Conservation (phyloP, 2,888 invertebrate species). For the Ptychoptera albimana region DNA sequence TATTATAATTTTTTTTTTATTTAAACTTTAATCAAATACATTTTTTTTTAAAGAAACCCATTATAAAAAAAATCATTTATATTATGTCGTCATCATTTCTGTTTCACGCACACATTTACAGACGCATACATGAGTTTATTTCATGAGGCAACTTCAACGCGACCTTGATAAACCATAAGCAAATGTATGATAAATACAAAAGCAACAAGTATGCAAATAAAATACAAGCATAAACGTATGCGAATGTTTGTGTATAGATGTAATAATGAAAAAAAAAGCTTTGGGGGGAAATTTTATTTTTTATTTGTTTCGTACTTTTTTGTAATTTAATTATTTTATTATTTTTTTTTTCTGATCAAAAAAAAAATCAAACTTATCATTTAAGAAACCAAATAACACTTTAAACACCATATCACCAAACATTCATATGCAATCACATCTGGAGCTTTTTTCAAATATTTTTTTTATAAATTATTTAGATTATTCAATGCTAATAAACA, state of each 20-base stretch:
- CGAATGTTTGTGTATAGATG: neutral
- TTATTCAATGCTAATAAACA: too few relatives aligned
- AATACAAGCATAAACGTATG: slow-evolving; percentile 4
- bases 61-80: neutral
- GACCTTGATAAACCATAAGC: neutral
- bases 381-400: too few relatives aligned
- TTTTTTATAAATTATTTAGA: too few relatives aligned
- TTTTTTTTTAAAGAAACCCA: neutral
- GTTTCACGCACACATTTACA: neutral
- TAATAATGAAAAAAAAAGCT: neutral
- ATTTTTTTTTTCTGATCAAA: too few relatives aligned
- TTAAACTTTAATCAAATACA: neutral
- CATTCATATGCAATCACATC: too few relatives aligned
- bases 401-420: too few relatives aligned
- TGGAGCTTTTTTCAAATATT: too few relatives aligned
- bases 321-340: too few relatives aligned
- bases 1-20: neutral
- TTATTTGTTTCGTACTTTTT: too few relatives aligned
- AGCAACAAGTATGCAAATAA: slow-evolving; percentile 10
- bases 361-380: too few relatives aligned
- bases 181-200: slow-evolving; percentile 1
- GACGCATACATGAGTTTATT: neutral
- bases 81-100: too few relatives aligned
- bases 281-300: neutral
- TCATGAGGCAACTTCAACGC: neutral